phyloP scores from a whole-genome alignment of 2,888 invertebrate genomes.

The Eristalinus sepulchralis region DNA sequence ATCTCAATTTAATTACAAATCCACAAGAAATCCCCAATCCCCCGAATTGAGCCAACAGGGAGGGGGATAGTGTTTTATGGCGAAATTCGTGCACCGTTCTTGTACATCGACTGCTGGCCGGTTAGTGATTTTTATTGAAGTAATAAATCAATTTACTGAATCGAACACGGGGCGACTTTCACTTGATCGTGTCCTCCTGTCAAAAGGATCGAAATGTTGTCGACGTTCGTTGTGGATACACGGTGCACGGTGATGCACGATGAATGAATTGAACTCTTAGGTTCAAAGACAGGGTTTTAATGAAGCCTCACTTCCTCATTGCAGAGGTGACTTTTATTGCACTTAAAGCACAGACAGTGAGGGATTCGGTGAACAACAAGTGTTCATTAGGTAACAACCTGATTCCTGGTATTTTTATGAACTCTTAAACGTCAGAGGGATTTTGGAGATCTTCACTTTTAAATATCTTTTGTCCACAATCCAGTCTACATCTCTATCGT shows the following conservation, averaged over 20 bases:
- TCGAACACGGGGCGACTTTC: not conserved
- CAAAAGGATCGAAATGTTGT: not conserved
- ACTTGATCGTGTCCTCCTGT: not conserved
- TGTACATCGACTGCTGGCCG: not conserved
- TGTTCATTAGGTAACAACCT: not conserved
- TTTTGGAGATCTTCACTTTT: no score
- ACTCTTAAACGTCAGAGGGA: no score
- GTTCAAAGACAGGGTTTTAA: not conserved
- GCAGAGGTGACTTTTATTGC: not conserved
- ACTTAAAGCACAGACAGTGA: not conserved
- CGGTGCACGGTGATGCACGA: not conserved
- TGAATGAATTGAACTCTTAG: not conserved
- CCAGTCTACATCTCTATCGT: no score
- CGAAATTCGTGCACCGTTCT: not conserved
- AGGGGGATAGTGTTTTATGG: not conserved
- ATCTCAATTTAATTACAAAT: not conserved
- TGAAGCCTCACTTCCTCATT: not conserved
- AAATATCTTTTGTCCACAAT: no score
- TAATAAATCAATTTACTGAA: not conserved
- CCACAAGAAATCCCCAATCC: not conserved
- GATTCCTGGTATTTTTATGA: no score
- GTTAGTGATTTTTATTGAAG: not conserved
- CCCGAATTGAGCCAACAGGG: not conserved
- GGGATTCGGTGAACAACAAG: not conserved
- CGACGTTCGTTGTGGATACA: not conserved